These are phyloP conservation scores for Amazona finschi DNA, from an alignment of 2,797 vertebrate species.

Conservation along the genomic window DNA sequence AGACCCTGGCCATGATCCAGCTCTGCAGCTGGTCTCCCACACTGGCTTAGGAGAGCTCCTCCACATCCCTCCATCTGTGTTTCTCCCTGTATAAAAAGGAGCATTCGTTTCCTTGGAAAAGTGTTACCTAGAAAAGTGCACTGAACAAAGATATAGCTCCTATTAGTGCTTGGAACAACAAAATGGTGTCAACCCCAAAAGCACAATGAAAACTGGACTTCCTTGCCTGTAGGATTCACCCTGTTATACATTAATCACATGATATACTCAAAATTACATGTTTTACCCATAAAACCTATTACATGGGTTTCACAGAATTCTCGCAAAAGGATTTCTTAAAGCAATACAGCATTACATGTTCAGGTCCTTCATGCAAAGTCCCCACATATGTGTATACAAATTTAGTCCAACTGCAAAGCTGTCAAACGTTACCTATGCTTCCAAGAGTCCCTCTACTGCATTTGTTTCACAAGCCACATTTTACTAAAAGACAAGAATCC, in stretches of 20 bases:
- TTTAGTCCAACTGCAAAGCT: neutral
- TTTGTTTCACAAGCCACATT: neutral
- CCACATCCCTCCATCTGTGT: neutral
- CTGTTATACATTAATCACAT: neutral
- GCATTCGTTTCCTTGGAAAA: neutral
- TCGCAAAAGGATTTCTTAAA: neutral
- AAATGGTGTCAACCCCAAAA: neutral
- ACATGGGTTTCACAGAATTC: neutral
- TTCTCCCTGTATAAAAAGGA: neutral
- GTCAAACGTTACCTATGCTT: neutral
- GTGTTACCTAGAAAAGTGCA: neutral
- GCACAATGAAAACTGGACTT: neutral
- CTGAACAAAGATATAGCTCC: neutral
- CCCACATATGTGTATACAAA: accelerated
- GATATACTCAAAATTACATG: neutral
- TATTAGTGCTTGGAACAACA: neutral
- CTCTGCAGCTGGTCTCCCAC: neutral
- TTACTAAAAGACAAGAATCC: neutral
- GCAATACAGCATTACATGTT: neutral
- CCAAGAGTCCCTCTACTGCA: neutral
- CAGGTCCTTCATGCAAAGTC: neutral
- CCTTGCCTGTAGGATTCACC: neutral
- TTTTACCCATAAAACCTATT: neutral
- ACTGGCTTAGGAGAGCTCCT: neutral
- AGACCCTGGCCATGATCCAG: neutral